Evolutionary conservation across 2,797 vertebrate genomes (phyloP).

Genomic region (Selene dorsalis): DNA sequence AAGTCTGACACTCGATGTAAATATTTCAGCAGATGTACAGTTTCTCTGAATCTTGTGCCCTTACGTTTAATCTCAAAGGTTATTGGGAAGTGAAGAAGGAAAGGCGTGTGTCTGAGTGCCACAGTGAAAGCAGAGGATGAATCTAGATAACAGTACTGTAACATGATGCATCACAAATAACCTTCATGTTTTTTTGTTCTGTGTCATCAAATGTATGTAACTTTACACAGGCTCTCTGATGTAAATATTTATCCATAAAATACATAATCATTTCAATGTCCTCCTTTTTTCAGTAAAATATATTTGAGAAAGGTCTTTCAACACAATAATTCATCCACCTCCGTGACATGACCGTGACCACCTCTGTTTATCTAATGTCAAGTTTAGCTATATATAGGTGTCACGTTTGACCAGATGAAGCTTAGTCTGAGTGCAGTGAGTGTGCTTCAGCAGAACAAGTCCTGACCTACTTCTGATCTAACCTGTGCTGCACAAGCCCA

Average conservation of each 20-base stretch:
- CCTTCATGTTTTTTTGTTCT: neutral
- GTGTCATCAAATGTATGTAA: neutral
- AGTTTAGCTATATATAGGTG: neutral
- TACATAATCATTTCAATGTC: neutral
- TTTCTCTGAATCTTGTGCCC: constrained; percentile 21
- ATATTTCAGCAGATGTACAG: constrained; percentile 47
- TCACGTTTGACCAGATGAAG: neutral
- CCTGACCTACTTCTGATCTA: neutral
- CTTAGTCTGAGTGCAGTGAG: neutral
- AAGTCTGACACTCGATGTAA: constrained; percentile 37
- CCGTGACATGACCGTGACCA: no score
- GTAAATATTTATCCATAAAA: neutral
- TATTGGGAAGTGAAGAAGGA: neutral
- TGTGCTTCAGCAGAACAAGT: neutral
- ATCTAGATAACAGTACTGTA: neutral
- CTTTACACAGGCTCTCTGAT: neutral
- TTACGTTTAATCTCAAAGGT: constrained; percentile 38
- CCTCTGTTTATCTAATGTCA: neutral
- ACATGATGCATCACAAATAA: neutral
- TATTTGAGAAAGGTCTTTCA: neutral
- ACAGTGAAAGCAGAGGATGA: constrained; percentile 16
- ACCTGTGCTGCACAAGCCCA: neutral
- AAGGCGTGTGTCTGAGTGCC: neutral
- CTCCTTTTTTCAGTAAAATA: neutral
- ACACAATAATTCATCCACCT: neutral